A percentile compares a stretch with the other conserved stretches of the same genome.
Evolutionary conservation across 2,888 invertebrate species (phyloP).

Genomic region (Adelognathus sp.): DNA sequence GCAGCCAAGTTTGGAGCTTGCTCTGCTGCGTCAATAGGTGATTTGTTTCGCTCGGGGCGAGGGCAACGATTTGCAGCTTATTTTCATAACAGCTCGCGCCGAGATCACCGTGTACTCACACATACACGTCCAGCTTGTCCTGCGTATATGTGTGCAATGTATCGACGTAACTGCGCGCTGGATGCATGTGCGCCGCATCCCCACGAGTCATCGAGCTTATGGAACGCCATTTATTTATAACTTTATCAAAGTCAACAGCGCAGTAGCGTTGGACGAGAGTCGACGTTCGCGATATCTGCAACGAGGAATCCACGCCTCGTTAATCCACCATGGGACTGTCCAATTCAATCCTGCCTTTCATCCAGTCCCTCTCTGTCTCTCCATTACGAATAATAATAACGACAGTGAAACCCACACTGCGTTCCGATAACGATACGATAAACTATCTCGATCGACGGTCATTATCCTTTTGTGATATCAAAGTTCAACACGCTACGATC

Average conservation of each 20-base stretch:
- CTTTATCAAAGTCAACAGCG: conserved; percentile 55
- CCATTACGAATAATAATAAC: background rate
- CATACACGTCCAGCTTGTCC: conserved; percentile 41
- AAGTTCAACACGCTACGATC: background rate
- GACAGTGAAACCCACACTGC: background rate
- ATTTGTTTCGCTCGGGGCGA: conserved; percentile 17
- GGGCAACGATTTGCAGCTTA: conserved; percentile 52
- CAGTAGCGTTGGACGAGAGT: conserved; percentile 6
- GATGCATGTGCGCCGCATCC: conserved; percentile 34
- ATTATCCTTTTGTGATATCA: background rate
- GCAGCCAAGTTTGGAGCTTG: conserved; percentile 12
- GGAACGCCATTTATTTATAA: conserved; percentile 58
- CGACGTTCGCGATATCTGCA: conserved; percentile 43
- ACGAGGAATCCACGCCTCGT: conserved; percentile 32
- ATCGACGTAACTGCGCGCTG: background rate
- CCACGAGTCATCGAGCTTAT: conserved; percentile 47
- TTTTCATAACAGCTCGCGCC: conserved; percentile 53
- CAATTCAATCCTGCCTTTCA: background rate
- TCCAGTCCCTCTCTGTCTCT: background rate
- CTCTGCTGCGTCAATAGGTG: conserved; percentile 41
- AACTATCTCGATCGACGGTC: background rate
- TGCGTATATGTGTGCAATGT: background rate
- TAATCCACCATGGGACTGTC: conserved; percentile 1
- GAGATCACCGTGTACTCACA: conserved; percentile 27
- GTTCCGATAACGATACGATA: background rate